Percentiles rank a stretch among this genome's conserved stretches.
phyloP scores from a whole-genome alignment of 2,113 vertebrate species.

The Callopanchax toddi region DNA sequence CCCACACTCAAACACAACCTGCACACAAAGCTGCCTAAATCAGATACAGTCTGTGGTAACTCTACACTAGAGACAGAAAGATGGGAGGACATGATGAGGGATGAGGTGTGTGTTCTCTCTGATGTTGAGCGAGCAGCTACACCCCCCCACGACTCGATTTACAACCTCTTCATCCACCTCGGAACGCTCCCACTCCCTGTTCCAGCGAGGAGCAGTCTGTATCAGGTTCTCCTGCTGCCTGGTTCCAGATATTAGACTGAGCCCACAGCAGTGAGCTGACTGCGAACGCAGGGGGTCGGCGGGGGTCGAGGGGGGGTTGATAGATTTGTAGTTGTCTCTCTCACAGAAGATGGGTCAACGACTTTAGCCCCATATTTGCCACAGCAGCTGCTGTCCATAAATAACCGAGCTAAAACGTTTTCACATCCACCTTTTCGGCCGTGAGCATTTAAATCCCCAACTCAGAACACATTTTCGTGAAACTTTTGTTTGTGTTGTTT shows the following conservation, averaged over 20 bases:
- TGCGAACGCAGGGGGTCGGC: not conserved
- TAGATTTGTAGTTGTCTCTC: not conserved
- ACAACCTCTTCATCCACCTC: conserved; percentile 21
- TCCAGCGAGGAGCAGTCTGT: conserved; percentile 6
- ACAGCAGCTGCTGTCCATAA: conserved; percentile 2
- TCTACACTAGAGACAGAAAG: conserved; percentile 60
- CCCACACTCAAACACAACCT: not conserved
- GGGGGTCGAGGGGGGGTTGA: not conserved
- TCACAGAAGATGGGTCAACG: not conserved
- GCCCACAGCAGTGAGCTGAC: not conserved
- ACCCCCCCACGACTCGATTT: conserved; percentile 43
- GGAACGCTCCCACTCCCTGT: conserved; percentile 1
- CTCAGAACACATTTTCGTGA: not conserved
- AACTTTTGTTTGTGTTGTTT: no score
- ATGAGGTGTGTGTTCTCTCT: conserved; percentile 58
- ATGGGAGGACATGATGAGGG: conserved; percentile 68
- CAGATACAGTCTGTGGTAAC: conserved; percentile 71
- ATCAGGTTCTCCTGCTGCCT: not conserved
- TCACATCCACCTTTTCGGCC: not conserved
- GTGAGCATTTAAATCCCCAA: not conserved
- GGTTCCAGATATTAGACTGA: not conserved
- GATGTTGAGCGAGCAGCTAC: conserved; percentile 53
- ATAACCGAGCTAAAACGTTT: conserved; percentile 1
- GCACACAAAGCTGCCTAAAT: conserved; percentile 57
- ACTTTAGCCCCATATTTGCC: not conserved